phyloP scores from a whole-genome alignment of 2,113 vertebrate species.

The Centropus unirufus region DNA sequence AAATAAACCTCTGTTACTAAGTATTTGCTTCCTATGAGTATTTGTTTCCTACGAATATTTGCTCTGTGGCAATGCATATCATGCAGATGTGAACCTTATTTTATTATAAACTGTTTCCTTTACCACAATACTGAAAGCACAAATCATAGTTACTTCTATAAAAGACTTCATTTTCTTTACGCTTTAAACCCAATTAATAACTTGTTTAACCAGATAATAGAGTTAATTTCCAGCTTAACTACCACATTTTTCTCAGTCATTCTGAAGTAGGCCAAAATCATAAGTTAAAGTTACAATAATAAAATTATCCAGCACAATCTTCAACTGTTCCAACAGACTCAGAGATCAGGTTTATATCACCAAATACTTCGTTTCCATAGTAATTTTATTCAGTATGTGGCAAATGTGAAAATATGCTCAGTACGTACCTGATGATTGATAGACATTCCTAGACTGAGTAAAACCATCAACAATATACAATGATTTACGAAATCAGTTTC shows the following conservation, averaged over 20 bases:
- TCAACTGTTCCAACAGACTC: constrained; percentile 6
- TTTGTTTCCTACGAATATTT: background rate
- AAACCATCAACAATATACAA: constrained; percentile 42
- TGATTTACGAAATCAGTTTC: constrained; percentile 28
- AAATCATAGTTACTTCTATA: background rate
- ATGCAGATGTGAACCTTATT: background rate
- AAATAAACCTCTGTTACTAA: background rate
- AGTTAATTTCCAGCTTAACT: background rate
- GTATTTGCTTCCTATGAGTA: background rate
- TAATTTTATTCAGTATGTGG: constrained; percentile 37
- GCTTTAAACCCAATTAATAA: background rate
- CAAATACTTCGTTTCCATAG: background rate
- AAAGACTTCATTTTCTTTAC: background rate
- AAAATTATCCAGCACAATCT: background rate
- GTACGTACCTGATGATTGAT: background rate
- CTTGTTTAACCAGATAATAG: background rate
- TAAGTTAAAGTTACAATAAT: background rate
- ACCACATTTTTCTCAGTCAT: background rate
- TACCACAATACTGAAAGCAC: background rate
- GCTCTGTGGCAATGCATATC: background rate
- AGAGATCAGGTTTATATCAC: background rate
- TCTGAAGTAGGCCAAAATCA: constrained; percentile 5
- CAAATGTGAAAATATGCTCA: constrained; percentile 21
- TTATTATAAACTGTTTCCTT: background rate
- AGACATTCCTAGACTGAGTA: constrained; percentile 26